Conservation (phyloP, 2,888 invertebrate genomes). For the Heliothis peltigera region DNA sequence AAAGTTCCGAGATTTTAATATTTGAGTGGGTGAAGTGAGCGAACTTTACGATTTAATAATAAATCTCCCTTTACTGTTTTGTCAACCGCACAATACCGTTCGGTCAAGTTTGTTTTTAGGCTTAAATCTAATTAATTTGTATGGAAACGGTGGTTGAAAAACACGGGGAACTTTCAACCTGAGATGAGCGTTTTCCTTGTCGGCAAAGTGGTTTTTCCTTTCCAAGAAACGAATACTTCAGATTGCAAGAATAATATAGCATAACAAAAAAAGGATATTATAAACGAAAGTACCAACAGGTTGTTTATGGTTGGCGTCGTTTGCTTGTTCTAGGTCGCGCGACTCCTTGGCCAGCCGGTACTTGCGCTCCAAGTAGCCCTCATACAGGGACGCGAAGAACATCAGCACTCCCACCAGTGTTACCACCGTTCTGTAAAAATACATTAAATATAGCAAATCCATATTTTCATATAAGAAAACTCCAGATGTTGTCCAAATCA, state of each 20-base stretch:
- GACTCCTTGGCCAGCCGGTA: slow-evolving; percentile 80
- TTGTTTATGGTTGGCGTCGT: slow-evolving; percentile 82
- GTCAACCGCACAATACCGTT: slow-evolving; percentile 20
- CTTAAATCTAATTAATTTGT: slow-evolving; percentile 40
- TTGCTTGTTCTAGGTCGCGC: slow-evolving; percentile 85
- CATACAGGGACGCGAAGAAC: slow-evolving; percentile 91
- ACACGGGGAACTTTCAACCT: slow-evolving; percentile 19
- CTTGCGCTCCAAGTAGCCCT: slow-evolving; percentile 86
- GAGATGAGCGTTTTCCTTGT: slow-evolving; percentile 1
- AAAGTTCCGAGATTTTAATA: slow-evolving; percentile 36
- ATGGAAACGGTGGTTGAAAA: slow-evolving; percentile 21
- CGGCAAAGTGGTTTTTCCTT: not conserved
- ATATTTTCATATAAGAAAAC: not conserved
- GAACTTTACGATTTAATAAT: slow-evolving; percentile 44
- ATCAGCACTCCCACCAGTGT: slow-evolving; percentile 88
- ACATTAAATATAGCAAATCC: not conserved
- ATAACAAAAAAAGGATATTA: slow-evolving; percentile 35
- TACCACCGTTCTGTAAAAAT: slow-evolving; percentile 85
- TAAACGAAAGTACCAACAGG: slow-evolving; percentile 81
- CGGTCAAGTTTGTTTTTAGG: slow-evolving; percentile 39
- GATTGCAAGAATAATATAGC: too few species aligned
- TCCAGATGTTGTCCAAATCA: too few species aligned
- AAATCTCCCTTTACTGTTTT: slow-evolving; percentile 30
- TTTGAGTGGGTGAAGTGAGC: slow-evolving; percentile 11
- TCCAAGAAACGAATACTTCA: not conserved